These are phyloP conservation scores for Calameuta filiformis DNA, from an alignment of 2,888 invertebrate species.

Conservation along the genomic window DNA sequence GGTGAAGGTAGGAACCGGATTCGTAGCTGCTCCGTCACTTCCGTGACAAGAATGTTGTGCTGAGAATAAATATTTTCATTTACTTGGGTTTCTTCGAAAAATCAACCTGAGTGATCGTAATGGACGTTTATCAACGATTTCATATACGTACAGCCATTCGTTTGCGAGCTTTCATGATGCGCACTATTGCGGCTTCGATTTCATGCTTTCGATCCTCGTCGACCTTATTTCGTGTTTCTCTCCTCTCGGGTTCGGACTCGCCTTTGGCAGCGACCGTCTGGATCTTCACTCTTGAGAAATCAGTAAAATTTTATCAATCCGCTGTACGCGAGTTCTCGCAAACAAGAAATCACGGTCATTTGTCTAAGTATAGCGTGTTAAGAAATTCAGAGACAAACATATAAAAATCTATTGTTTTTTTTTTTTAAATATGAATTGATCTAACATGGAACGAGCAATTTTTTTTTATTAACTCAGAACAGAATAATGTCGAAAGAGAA, in stretches of 20 bases:
- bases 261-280: constrained; percentile 95
- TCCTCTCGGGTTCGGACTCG: constrained; percentile 98
- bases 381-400: too few relatives aligned
- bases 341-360: not conserved
- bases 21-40: constrained; percentile 97
- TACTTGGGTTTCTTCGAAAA: not conserved
- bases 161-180: constrained; percentile 99
- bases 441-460: too few relatives aligned
- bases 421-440: too few relatives aligned
- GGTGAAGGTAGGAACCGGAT: constrained; percentile 98
- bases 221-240: constrained; percentile 97
- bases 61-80: constrained; percentile 57
- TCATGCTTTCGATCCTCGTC: constrained; percentile 99
- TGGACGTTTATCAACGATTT: not conserved
- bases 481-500: not conserved
- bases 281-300: constrained; percentile 81
- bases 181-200: constrained; percentile 98
- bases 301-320: constrained; percentile 1
- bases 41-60: constrained; percentile 95
- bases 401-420: too few relatives aligned
- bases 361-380: not conserved
- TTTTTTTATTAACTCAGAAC: too few relatives aligned
- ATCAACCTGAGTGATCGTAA: not conserved
- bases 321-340: not conserved
- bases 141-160: constrained; percentile 79